These are phyloP conservation scores for Bombus polaris DNA, from an alignment of 1,140 invertebrate genomes.

Conservation along the genomic window DNA sequence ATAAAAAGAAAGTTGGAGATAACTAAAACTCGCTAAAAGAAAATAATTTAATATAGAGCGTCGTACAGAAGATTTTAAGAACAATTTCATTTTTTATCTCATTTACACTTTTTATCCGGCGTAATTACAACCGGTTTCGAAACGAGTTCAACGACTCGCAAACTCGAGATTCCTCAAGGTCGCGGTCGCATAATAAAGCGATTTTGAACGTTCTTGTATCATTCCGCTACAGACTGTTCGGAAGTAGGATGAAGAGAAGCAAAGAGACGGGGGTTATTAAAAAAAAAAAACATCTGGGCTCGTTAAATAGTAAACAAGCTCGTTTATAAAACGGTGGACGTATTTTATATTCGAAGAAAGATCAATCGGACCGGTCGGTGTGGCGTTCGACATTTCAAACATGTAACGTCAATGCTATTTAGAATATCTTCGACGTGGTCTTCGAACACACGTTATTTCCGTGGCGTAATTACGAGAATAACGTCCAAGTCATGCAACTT, in stretches of 20 bases:
- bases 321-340: not conserved
- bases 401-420: not conserved
- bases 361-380: not conserved
- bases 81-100: not conserved
- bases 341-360: constrained; percentile 3
- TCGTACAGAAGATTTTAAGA: not conserved
- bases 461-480: not conserved
- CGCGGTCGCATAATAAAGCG: not conserved
- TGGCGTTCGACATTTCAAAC: not conserved
- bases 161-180: not conserved
- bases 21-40: not conserved
- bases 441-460: not conserved
- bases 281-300: not conserved
- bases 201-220: not conserved
- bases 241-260: not conserved
- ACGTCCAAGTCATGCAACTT: not conserved
- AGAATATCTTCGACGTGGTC: not conserved
- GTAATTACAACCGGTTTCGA: not conserved
- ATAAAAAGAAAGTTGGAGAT: no score
- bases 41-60: not conserved
- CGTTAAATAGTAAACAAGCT: constrained; percentile 9
- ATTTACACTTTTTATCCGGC: not conserved
- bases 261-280: not conserved
- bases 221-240: no score
- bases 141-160: constrained; percentile 12